Conservation (phyloP, 2,797 vertebrate genomes). For the Melanogrammus aeglefinus region DNA sequence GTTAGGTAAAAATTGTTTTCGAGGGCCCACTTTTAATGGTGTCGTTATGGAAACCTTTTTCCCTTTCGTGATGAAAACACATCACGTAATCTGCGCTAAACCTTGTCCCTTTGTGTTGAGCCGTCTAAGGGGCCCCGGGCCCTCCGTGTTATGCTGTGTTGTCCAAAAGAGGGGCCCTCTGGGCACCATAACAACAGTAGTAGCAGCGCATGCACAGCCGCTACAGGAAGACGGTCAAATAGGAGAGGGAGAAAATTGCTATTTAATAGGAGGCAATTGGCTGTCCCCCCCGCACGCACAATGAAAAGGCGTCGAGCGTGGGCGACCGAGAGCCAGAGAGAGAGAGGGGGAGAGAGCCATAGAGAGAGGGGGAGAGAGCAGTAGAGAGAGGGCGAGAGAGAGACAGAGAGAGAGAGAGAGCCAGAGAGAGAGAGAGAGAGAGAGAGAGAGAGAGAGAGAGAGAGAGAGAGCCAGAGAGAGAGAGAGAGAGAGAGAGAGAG, state of each 20-base stretch:
- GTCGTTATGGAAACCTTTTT: not conserved
- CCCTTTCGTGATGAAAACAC: not conserved
- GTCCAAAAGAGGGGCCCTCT: not conserved
- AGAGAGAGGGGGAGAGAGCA: not conserved
- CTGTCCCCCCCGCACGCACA: not conserved
- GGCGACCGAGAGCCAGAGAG: not conserved
- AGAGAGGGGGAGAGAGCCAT: not conserved
- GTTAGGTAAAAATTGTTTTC: not conserved
- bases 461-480: no score
- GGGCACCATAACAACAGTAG: not conserved
- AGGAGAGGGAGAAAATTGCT: not conserved
- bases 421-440: not conserved
- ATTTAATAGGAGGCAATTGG: constrained; percentile 4
- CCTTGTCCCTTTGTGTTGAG: not conserved
- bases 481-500: not conserved
- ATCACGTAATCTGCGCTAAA: not conserved
- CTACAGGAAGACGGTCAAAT: not conserved
- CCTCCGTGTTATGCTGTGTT: not conserved
- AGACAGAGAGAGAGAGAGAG: not conserved
- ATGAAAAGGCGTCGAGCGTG: not conserved
- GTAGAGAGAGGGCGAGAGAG: not conserved
- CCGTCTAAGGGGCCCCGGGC: not conserved
- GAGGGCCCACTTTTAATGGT: not conserved
- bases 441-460: no score
- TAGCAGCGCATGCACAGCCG: not conserved